Evolutionary conservation across 2,797 vertebrate species (phyloP), one percentile per base, ranked within the genome.

Genomic region (Oryzias sinensis): DNA sequence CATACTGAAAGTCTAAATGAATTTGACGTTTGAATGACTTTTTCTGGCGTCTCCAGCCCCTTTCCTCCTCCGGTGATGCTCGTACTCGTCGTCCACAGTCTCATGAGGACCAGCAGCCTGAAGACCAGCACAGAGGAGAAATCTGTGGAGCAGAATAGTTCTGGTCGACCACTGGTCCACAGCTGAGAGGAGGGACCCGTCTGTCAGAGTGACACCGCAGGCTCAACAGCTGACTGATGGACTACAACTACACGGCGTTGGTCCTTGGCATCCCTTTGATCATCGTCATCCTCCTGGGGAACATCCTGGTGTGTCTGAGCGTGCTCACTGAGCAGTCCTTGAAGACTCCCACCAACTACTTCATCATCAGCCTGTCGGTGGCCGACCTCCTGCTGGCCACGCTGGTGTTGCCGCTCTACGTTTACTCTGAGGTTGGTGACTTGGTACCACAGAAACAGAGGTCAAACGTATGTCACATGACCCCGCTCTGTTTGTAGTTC

Each of bases 331-430:
- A 92, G 81, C 82, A 81, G 25, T 89, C 90, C 0, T 86, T 92
- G n/a, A 91, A 92, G 68, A 92, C 90, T 0, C 89, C 91, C 41
- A 92, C 91, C 41, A 92, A 92, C 70, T 92, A 92, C 75, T 92
- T 92, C 77, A 92, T 92, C 44, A 85, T 92, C 67, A 91, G 90
- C 71, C 80, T 92, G 73, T 80, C 90, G 0, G 88, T 85, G 43
- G 91, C 91, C 0, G 91, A 92, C 68, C 84, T 92, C 37, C 84
- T 92, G 62, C 83, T 92, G 62, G 91, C 91, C 0, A 74, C 91
- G 41, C 77, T 92, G 53, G 91, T 92, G 42, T 82, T 92, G 22
- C 91, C 91, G 0, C 88, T 92, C 15, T 92, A 83, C 3, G 87
- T 92, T 43, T 91, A 92, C 78, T 88, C 89, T 2, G 90, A 92